phyloP scores from a whole-genome alignment of 1,140 invertebrate species.

The Thaumatotibia leucotreta region DNA sequence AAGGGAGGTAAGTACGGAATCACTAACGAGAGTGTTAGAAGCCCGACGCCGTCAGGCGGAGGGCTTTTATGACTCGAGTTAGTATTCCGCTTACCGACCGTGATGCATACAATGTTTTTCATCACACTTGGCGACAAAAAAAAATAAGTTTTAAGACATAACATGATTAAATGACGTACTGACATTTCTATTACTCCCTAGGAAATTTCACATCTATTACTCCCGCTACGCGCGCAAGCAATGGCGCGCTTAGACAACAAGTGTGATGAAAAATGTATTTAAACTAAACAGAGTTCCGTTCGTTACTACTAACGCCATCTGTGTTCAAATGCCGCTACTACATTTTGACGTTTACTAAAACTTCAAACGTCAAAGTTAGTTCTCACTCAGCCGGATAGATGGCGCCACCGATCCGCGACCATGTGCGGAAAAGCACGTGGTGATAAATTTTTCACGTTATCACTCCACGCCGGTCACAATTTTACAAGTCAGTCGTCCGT shows the following conservation, averaged over 20 bases:
- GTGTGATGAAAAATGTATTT: not conserved
- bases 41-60: too few species aligned
- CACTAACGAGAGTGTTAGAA: too few species aligned
- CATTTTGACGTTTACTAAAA: not conserved
- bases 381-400: not conserved
- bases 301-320: conserved; percentile 2
- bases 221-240: too few species aligned
- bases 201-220: too few species aligned
- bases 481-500: not conserved
- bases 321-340: not conserved
- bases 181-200: too few species aligned
- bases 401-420: not conserved
- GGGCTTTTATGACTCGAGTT: too few species aligned
- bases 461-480: not conserved
- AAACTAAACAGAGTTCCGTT: not conserved
- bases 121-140: not conserved
- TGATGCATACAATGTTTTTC: too few species aligned
- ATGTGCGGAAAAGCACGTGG: conserved; percentile 11
- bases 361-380: not conserved
- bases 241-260: too few species aligned
- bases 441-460: conserved; percentile 2
- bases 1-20: too few species aligned
- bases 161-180: too few species aligned
- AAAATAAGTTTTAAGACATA: too few species aligned
- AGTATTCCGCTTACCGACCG: too few species aligned